Conservation (phyloP, 2,888 invertebrate species). For the Cryptus armator region DNA sequence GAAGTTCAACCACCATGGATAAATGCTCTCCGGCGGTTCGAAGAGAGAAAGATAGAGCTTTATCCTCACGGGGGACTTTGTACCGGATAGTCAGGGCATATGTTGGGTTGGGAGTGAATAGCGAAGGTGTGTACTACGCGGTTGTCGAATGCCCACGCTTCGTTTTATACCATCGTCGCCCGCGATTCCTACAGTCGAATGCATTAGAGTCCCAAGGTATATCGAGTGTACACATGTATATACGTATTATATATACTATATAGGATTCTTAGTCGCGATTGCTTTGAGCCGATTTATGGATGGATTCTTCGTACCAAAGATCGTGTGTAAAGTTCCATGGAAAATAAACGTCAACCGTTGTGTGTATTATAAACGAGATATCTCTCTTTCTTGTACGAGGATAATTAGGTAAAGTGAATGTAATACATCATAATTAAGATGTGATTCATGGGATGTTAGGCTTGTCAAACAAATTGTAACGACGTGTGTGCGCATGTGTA, state of each 20-base stretch:
- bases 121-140: slow-evolving; percentile 65
- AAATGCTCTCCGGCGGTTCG: slow-evolving; percentile 34
- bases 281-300: slow-evolving; percentile 64
- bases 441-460: slow-evolving; percentile 46
- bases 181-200: slow-evolving; percentile 58
- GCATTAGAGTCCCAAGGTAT: slow-evolving; percentile 32
- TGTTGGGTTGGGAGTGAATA: slow-evolving; percentile 57
- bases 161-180: slow-evolving; percentile 60
- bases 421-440: slow-evolving; percentile 67
- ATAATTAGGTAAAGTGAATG: slow-evolving; percentile 62
- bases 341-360: slow-evolving; percentile 46
- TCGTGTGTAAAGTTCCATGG: not conserved
- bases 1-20: slow-evolving; percentile 27
- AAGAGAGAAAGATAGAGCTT: slow-evolving; percentile 8
- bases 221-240: slow-evolving; percentile 1
- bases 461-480: slow-evolving; percentile 54
- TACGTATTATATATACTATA: slow-evolving; percentile 27
- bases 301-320: slow-evolving; percentile 49
- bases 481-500: slow-evolving; percentile 10
- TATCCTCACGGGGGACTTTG: slow-evolving; percentile 27
- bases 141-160: slow-evolving; percentile 68
- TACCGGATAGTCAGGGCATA: slow-evolving; percentile 23
- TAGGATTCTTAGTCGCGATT: slow-evolving; percentile 53
- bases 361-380: slow-evolving; percentile 59
- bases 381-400: slow-evolving; percentile 44